These are phyloP conservation scores for Erpornis zantholeuca DNA, from an alignment of 2,113 vertebrate species.

Conservation along the genomic window DNA sequence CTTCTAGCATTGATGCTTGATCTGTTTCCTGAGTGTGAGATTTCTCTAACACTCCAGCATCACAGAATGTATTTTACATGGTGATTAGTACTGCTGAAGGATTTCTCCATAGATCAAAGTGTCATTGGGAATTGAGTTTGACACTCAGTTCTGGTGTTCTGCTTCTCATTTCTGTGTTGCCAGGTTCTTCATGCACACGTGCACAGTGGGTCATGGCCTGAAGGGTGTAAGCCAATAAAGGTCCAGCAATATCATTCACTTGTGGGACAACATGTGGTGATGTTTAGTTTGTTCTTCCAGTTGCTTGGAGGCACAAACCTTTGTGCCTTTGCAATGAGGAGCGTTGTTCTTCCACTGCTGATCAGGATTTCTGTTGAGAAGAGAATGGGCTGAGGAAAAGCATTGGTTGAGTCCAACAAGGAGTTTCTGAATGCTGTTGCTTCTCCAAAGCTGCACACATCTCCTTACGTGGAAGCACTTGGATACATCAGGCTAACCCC, in stretches of 20 bases:
- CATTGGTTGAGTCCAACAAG: not conserved
- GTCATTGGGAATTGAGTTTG: not conserved
- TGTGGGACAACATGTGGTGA: not conserved
- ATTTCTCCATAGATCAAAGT: not conserved
- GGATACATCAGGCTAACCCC: not conserved
- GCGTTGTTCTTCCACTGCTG: not conserved
- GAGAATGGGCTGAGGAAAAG: not conserved
- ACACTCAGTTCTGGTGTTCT: not conserved
- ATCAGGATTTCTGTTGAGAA: not conserved
- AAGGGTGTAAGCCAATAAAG: not conserved
- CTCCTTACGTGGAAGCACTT: not conserved
- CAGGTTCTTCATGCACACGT: not conserved
- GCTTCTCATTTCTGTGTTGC: not conserved
- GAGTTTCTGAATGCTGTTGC: not conserved
- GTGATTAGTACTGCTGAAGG: not conserved
- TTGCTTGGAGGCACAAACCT: not conserved
- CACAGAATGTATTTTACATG: not conserved
- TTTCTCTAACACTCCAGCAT: not conserved
- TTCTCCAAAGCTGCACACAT: not conserved
- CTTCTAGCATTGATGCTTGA: not conserved
- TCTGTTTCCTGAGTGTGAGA: not conserved
- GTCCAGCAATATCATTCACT: not conserved
- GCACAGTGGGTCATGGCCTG: not conserved
- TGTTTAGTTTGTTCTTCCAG: not conserved
- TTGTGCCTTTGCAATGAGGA: not conserved